phyloP scores from a whole-genome alignment of 2,797 vertebrate genomes.

The Hafferia zeledoni region DNA sequence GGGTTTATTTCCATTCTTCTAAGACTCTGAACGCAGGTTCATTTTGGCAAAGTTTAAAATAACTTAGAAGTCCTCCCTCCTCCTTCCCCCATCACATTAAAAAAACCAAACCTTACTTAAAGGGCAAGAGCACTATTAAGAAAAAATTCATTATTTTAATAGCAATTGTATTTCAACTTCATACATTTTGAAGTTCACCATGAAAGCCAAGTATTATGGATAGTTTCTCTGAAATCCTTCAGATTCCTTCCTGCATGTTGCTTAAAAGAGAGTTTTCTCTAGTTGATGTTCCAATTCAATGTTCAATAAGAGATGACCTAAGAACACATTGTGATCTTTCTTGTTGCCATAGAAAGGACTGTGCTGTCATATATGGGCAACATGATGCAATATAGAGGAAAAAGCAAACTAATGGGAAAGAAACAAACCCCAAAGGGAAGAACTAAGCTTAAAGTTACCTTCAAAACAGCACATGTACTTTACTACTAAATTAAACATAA shows the following conservation, averaged over 20 bases:
- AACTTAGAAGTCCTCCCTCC: slow-evolving; percentile 57
- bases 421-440: background rate
- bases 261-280: background rate
- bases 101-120: slow-evolving; percentile 54
- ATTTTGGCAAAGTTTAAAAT: slow-evolving; percentile 63
- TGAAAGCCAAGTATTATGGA: background rate
- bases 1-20: slow-evolving; percentile 47
- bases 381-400: background rate
- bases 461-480: background rate
- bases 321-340: background rate
- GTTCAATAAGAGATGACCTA: background rate
- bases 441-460: background rate
- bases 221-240: background rate
- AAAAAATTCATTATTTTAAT: background rate
- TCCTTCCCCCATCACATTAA: slow-evolving; percentile 56
- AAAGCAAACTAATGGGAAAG: background rate
- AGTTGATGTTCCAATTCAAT: background rate
- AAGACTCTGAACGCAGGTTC: slow-evolving; percentile 47
- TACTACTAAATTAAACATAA: background rate
- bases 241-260: background rate
- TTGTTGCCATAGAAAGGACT: background rate
- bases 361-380: background rate
- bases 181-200: background rate
- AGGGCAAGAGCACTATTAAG: slow-evolving; percentile 58
- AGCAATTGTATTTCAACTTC: background rate